These are phyloP conservation scores for Pygoscelis adeliae DNA, from an alignment of 2,113 vertebrate genomes.

Conservation along the genomic window DNA sequence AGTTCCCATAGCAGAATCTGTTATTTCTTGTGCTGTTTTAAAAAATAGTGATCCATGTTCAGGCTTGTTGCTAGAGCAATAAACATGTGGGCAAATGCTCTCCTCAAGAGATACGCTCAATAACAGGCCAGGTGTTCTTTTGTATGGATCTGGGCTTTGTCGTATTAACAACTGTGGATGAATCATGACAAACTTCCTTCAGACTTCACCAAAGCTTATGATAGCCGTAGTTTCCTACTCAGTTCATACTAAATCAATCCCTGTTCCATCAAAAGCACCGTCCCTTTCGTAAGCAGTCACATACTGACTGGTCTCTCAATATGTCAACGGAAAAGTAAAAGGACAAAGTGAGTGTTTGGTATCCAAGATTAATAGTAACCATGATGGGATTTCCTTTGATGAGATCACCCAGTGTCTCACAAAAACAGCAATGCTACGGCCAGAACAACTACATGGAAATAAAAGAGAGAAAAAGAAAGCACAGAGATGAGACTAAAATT, in stretches of 20 bases:
- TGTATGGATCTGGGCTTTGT: conserved; percentile 14
- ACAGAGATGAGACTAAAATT: neutral
- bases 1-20: conserved; percentile 41
- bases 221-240: neutral
- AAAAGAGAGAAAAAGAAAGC: neutral
- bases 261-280: neutral
- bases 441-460: neutral
- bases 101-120: neutral
- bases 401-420: neutral
- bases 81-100: neutral
- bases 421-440: neutral
- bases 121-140: conserved; percentile 31
- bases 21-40: neutral
- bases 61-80: conserved; percentile 38
- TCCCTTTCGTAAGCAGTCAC: neutral
- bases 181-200: conserved; percentile 44
- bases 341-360: neutral
- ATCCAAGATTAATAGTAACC: neutral
- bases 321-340: neutral
- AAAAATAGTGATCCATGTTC: neutral
- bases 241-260: neutral
- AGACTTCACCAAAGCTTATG: neutral
- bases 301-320: neutral
- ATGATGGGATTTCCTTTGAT: neutral
- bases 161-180: conserved; percentile 23